These are phyloP conservation scores for Drosophila azteca DNA, from an alignment of 1,140 invertebrate genomes.

Conservation along the genomic window DNA sequence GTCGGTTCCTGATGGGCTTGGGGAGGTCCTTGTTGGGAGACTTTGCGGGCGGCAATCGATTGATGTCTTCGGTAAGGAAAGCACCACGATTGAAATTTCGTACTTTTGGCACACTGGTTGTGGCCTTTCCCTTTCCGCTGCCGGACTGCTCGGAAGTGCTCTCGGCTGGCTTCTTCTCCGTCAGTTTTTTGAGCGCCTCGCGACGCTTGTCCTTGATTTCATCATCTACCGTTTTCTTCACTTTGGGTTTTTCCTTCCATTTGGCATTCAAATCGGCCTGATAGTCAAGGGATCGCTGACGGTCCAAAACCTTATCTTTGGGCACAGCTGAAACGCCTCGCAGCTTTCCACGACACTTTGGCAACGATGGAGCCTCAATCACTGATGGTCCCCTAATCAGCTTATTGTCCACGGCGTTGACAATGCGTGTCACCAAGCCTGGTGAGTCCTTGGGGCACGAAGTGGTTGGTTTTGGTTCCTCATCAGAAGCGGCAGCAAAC, in stretches of 20 bases:
- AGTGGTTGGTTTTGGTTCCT: background rate
- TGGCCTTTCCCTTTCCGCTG: conserved; percentile 23
- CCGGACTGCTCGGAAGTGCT: too few relatives aligned
- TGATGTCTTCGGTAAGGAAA: conserved; percentile 52
- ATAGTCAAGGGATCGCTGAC: conserved; percentile 41
- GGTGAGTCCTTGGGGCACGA: conserved; percentile 8
- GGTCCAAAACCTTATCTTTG: conserved; percentile 6
- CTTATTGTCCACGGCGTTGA: background rate
- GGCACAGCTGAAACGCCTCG: conserved; percentile 53
- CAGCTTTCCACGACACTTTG: conserved; percentile 52
- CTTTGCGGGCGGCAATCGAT: conserved; percentile 34
- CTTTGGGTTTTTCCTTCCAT: conserved; percentile 62
- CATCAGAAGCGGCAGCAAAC: too few relatives aligned
- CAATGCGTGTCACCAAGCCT: background rate
- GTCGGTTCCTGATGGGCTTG: conserved; percentile 4
- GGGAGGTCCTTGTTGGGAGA: conserved; percentile 11
- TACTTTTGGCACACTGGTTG: conserved; percentile 34
- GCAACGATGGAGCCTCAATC: conserved; percentile 58
- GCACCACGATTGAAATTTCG: conserved; percentile 63
- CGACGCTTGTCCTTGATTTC: conserved; percentile 58
- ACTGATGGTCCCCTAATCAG: conserved; percentile 29
- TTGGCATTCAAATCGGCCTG: conserved; percentile 47
- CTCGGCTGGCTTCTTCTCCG: conserved; percentile 23
- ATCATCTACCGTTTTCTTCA: conserved; percentile 39
- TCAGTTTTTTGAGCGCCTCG: conserved; percentile 61